Evolutionary conservation across 2,797 vertebrate species (phyloP).

Genomic region (Anableps anableps): DNA sequence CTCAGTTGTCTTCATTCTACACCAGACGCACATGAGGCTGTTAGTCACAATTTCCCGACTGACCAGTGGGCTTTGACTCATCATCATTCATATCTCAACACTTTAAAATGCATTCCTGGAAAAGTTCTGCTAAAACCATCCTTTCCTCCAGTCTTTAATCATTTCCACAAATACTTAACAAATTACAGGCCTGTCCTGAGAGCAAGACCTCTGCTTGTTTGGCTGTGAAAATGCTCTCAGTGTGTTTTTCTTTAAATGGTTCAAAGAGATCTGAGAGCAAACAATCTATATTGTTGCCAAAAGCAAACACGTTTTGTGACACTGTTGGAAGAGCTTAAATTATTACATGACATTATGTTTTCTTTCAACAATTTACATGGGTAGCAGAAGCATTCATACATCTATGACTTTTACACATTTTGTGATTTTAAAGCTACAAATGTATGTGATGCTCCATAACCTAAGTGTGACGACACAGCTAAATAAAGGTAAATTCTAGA

Average conservation of each 20-base stretch:
- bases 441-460: background rate
- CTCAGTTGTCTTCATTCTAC: constrained; percentile 30
- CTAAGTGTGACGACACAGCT: background rate
- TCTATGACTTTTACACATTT: background rate
- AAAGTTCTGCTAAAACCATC: constrained; percentile 26
- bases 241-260: constrained; percentile 6
- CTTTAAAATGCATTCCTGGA: constrained; percentile 60
- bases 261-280: background rate
- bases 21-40: constrained; percentile 41
- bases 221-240: constrained; percentile 5
- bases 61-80: constrained; percentile 68
- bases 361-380: background rate
- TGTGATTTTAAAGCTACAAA: background rate
- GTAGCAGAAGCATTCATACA: background rate
- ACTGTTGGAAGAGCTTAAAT: background rate
- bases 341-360: background rate
- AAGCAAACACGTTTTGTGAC: background rate
- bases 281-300: background rate
- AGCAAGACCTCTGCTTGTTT: constrained; percentile 24
- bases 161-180: constrained; percentile 54
- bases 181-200: constrained; percentile 52
- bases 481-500: background rate
- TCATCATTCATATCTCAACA: constrained; percentile 55
- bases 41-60: constrained; percentile 66
- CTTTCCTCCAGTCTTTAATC: constrained; percentile 39